Conservation (phyloP, 1,140 invertebrate genomes). For the Papilio aristodemus region DNA sequence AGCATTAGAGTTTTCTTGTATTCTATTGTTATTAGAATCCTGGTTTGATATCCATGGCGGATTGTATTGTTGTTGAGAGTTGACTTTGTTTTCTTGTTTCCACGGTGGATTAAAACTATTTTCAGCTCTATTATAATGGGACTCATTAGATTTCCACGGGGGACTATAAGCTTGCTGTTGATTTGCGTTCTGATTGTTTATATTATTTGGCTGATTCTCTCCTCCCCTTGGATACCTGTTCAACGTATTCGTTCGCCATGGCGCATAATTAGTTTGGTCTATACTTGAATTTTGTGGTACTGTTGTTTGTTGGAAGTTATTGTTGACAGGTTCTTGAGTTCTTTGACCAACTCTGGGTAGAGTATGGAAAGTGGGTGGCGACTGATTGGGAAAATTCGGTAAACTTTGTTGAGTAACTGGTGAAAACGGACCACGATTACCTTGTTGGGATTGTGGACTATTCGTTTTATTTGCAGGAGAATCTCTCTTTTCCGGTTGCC, state of each 20-base stretch:
- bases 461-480: slow-evolving; percentile 56
- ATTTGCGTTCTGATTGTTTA: slow-evolving; percentile 50
- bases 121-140: slow-evolving; percentile 56
- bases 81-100: slow-evolving; percentile 55
- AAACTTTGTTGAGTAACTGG: slow-evolving; percentile 50
- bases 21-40: slow-evolving; percentile 58
- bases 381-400: slow-evolving; percentile 56
- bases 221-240: slow-evolving; percentile 56
- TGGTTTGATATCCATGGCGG: slow-evolving; percentile 60
- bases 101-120: slow-evolving; percentile 52
- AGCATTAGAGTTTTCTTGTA: slow-evolving; percentile 48
- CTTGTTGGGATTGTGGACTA: slow-evolving; percentile 58
- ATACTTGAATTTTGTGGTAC: slow-evolving; percentile 45
- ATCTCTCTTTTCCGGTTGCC: slow-evolving; percentile 70
- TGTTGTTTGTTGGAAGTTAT: slow-evolving; percentile 48
- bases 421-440: slow-evolving; percentile 65
- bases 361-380: slow-evolving; percentile 60
- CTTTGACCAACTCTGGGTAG: slow-evolving; percentile 62
- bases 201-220: slow-evolving; percentile 54
- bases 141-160: slow-evolving; percentile 64
- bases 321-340: slow-evolving; percentile 56
- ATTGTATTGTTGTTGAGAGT: slow-evolving; percentile 57
- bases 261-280: slow-evolving; percentile 56
- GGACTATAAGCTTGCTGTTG: slow-evolving; percentile 57
- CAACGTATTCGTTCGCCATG: slow-evolving; percentile 72